A percentile compares a stretch with the other conserved stretches of the same genome.
Conservation (phyloP, 2,888 invertebrate genomes). For the Margaritifera margaritifera region DNA sequence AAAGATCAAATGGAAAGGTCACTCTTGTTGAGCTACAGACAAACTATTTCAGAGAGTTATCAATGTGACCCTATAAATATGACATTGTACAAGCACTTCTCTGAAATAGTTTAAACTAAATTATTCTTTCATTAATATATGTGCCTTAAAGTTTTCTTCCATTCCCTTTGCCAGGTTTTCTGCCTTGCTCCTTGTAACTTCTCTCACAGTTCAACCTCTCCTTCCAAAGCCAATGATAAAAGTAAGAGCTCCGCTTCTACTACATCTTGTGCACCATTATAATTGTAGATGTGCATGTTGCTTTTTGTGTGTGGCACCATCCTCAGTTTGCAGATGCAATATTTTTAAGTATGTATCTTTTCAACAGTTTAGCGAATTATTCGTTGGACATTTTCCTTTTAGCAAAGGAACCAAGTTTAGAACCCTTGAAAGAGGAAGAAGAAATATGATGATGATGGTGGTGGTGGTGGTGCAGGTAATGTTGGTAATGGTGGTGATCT, state of each 20-base stretch:
- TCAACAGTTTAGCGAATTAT: no score
- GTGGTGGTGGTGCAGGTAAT: no score
- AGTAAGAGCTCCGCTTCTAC: slow-evolving; percentile 35
- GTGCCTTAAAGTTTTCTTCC: slow-evolving; percentile 17
- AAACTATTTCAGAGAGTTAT: slow-evolving; percentile 12
- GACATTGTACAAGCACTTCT: no score
- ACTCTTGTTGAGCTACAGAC: not conserved
- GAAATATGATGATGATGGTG: no score
- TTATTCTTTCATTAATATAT: slow-evolving; percentile 15
- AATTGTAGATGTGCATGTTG: slow-evolving; percentile 7
- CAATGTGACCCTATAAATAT: no score
- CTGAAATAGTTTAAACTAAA: not conserved
- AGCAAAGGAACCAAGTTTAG: no score
- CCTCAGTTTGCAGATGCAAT: no score
- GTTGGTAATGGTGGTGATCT: no score
- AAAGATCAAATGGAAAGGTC: not conserved
- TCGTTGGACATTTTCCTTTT: no score
- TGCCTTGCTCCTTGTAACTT: slow-evolving; percentile 59
- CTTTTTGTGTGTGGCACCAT: slow-evolving; percentile 3
- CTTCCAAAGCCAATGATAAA: slow-evolving; percentile 51
- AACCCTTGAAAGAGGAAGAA: no score
- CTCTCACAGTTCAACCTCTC: slow-evolving; percentile 50
- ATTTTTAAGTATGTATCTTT: no score
- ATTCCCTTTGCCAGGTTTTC: slow-evolving; percentile 52
- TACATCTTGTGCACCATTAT: slow-evolving; percentile 1